These are phyloP conservation scores for Thera obeliscata DNA, from an alignment of 2,888 invertebrate species.

Conservation along the genomic window DNA sequence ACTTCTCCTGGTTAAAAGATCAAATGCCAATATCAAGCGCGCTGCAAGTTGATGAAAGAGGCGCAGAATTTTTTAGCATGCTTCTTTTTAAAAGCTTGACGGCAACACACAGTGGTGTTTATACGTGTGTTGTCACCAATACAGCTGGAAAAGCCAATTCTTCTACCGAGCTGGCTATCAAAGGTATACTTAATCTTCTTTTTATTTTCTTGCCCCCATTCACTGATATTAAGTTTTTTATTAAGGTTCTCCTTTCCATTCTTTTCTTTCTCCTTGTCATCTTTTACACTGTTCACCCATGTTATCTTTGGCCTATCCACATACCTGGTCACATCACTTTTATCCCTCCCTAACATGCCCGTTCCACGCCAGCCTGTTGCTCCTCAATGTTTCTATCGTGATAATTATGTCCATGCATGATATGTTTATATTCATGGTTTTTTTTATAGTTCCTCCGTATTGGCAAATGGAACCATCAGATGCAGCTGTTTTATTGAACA, in stretches of 20 bases:
- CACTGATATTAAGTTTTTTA: too few relatives aligned
- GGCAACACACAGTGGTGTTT: constrained; percentile 88
- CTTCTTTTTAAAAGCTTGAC: constrained; percentile 88
- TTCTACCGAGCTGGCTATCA: constrained; percentile 88
- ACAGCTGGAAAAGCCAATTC: constrained; percentile 89
- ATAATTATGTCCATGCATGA: not conserved
- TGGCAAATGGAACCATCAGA: constrained; percentile 91
- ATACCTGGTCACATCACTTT: too few relatives aligned
- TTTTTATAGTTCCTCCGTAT: constrained; percentile 88
- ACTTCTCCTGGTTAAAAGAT: constrained; percentile 87
- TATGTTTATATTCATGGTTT: constrained; percentile 6
- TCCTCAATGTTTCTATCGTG: too few relatives aligned
- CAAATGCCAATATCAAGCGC: constrained; percentile 85
- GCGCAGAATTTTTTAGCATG: constrained; percentile 89
- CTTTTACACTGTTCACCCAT: too few relatives aligned
- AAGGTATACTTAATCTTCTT: constrained; percentile 77
- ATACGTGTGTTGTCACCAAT: constrained; percentile 89
- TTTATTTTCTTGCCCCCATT: too few relatives aligned
- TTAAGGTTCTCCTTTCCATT: too few relatives aligned
- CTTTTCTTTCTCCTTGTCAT: too few relatives aligned
- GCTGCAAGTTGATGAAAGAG: constrained; percentile 87
- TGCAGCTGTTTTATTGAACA: constrained; percentile 89
- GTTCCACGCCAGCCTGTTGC: too few relatives aligned
- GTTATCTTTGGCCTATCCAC: too few relatives aligned
- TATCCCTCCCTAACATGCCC: too few relatives aligned